Evolutionary conservation across 2,113 vertebrate genomes (phyloP).

Genomic region (Siniperca chuatsi): DNA sequence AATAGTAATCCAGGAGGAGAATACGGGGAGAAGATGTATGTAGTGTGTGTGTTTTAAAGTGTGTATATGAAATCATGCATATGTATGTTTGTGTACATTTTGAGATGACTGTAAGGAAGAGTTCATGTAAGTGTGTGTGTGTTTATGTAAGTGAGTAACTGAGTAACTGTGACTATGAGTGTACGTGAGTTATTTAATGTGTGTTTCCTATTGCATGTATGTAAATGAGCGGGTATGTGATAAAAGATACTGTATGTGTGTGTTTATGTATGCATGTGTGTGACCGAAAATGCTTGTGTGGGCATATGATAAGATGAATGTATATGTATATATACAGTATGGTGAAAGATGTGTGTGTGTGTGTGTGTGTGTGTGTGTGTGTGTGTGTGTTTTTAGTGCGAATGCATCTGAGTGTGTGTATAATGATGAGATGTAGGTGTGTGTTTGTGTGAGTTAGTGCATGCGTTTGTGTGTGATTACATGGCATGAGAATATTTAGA

Average conservation of each 20-base stretch:
- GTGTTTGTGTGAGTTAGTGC: neutral
- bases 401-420: neutral
- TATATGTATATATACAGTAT: neutral
- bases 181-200: constrained; percentile 6
- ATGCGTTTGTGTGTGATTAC: neutral
- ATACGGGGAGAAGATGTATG: constrained; percentile 3
- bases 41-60: neutral
- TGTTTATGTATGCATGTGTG: neutral
- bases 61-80: neutral
- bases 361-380: constrained; percentile 16
- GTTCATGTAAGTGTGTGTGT: neutral
- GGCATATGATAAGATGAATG: constrained; percentile 4
- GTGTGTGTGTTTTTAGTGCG: constrained; percentile 4
- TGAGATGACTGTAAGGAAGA: neutral
- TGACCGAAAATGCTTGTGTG: constrained; percentile 23
- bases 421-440: neutral
- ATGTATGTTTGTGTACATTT: neutral
- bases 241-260: neutral
- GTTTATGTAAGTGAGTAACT: neutral
- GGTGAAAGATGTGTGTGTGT: constrained; percentile 1
- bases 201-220: neutral
- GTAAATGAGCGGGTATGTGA: constrained; percentile 23
- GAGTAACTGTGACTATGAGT: neutral
- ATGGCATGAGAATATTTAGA: constrained; percentile 36
- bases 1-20: constrained; percentile 68